Percentiles rank a stretch among this genome's conserved stretches.
These are phyloP conservation scores for Delichon dasypus DNA, from an alignment of 2,797 vertebrate species.

Conservation along the genomic window DNA sequence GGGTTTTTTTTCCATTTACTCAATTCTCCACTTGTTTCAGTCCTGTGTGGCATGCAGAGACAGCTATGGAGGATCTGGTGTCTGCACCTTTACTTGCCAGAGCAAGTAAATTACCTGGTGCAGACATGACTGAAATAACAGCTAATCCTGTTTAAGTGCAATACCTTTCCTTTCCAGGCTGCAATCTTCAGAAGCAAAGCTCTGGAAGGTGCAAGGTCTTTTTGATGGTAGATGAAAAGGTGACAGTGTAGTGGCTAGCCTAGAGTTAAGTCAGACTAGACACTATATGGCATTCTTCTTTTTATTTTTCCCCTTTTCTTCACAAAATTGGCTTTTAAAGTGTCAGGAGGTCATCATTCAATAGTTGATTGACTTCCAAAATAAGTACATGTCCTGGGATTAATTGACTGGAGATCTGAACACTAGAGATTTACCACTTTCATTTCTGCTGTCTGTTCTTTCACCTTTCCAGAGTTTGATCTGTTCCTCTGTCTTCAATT, in stretches of 20 bases:
- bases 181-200: not conserved
- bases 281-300: not conserved
- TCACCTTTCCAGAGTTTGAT: not conserved
- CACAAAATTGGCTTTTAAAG: not conserved
- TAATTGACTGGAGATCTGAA: conserved; percentile 10
- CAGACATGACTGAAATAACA: not conserved
- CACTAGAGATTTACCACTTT: not conserved
- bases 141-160: not conserved
- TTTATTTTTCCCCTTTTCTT: not conserved
- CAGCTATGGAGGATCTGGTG: not conserved
- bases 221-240: not conserved
- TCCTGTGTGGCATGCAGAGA: not conserved
- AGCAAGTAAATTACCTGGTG: not conserved
- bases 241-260: not conserved
- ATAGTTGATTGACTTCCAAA: not conserved
- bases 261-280: not conserved
- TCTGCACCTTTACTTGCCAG: not conserved
- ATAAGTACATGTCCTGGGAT: not conserved
- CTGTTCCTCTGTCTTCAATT: conserved; percentile 8
- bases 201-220: not conserved
- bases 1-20: not conserved
- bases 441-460: not conserved
- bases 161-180: not conserved
- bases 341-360: not conserved
- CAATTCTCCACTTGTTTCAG: not conserved